Evolutionary conservation across 1,140 invertebrate species (phyloP).

Genomic region (Brachionus manjavacas): DNA sequence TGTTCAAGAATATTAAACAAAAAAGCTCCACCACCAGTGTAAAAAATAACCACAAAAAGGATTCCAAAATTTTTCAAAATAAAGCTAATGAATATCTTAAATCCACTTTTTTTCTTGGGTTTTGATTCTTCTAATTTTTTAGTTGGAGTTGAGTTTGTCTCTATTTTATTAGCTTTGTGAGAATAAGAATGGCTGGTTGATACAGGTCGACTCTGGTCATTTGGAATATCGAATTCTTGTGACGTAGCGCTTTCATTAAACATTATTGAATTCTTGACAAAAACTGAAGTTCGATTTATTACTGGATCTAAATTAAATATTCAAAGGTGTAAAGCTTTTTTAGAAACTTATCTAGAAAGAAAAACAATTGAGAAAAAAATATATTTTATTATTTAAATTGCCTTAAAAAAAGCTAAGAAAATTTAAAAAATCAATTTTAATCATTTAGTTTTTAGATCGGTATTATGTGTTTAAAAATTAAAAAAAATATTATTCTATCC

Average conservation of each 20-base stretch:
- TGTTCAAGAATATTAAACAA: slow-evolving; percentile 85
- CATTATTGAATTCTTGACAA: not conserved
- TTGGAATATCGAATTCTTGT: not conserved
- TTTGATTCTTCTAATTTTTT: not conserved
- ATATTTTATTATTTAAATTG: not conserved
- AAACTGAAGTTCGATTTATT: not conserved
- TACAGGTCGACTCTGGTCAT: not conserved
- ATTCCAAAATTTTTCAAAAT: slow-evolving; percentile 85
- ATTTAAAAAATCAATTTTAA: not conserved
- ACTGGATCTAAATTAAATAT: not conserved
- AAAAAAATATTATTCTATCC: no score
- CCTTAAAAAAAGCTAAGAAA: not conserved
- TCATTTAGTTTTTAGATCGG: not conserved
- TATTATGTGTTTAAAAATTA: no score
- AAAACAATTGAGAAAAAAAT: not conserved
- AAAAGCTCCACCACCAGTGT: slow-evolving; percentile 84
- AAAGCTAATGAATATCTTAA: not conserved
- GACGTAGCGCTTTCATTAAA: not conserved
- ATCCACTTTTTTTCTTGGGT: not conserved
- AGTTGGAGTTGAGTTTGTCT: not conserved
- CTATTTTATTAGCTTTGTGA: not conserved
- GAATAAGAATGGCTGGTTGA: not conserved
- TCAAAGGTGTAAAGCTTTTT: not conserved
- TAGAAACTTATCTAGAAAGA: not conserved
- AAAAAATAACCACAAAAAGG: slow-evolving; percentile 80